These are phyloP conservation scores for Crypturellus tataupa DNA, from an alignment of 2,797 vertebrate genomes.

Conservation along the genomic window DNA sequence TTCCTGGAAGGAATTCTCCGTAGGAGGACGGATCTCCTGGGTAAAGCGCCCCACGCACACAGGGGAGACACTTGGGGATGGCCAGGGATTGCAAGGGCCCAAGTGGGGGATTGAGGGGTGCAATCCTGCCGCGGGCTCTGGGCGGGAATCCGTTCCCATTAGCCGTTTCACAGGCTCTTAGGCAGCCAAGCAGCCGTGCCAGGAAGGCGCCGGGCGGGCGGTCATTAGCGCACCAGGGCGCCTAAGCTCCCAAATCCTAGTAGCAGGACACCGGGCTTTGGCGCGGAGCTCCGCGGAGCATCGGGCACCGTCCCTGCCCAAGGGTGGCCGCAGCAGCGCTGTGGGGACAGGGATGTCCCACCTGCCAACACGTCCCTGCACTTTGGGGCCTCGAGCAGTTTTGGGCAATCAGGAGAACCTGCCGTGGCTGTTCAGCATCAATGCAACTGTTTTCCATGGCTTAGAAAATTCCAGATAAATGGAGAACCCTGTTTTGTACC, in stretches of 20 bases:
- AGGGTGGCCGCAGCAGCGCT: no score
- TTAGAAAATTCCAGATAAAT: not conserved
- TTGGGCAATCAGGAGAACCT: not conserved
- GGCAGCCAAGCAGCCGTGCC: slow-evolving; percentile 57
- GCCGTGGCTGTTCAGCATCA: not conserved
- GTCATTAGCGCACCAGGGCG: not conserved
- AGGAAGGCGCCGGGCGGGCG: slow-evolving; percentile 37
- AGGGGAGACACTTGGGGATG: no score
- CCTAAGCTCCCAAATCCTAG: slow-evolving; percentile 63
- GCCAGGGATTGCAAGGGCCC: not conserved
- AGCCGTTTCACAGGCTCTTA: slow-evolving; percentile 56
- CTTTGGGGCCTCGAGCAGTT: not conserved
- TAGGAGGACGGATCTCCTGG: not conserved
- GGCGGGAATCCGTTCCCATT: slow-evolving; percentile 46
- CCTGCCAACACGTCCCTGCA: not conserved
- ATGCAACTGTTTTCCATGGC: not conserved
- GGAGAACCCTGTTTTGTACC: not conserved
- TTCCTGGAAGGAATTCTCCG: slow-evolving; percentile 36
- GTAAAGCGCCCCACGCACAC: not conserved
- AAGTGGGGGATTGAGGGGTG: slow-evolving; percentile 6
- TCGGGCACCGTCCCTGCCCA: no score
- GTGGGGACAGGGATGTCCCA: no score
- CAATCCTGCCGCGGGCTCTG: accelerated
- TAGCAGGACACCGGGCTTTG: not conserved
- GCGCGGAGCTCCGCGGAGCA: no score